Base-by-base conservation (phyloP, 2,888 invertebrate genomes). In the Conistra vaccinii region DNA sequence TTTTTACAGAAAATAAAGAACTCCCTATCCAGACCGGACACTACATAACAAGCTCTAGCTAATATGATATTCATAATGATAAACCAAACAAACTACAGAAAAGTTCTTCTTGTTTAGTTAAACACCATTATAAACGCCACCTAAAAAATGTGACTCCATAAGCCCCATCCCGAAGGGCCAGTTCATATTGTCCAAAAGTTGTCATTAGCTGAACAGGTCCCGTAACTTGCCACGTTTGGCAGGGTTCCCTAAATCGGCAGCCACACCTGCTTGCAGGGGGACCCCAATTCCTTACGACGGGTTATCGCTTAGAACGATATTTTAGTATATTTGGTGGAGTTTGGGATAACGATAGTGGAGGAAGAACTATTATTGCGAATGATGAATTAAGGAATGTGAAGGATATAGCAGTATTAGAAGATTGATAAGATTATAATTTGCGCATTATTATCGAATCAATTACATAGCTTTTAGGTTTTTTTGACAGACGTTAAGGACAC, bases 201-300 rank as follows among this genome's bases (percentile, higher is more conserved):
- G 85, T 85, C 86, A 90, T 91, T 91, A 89, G 88, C 83, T 87
- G 88, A 92, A 91, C 93, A 91, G 90, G 93, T 93, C 91, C 86
- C 87, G 90, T 92, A 90, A 90, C 90, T 92, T 90, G 90, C 90
- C 86, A 87, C 88, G 87, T 89, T 89, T 89, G 90, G 90, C 89
- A 89, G 90, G 88, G 89, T 86, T 84, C 87, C 88, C 85, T 87
- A 84, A 92, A 91, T 92, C 90, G 92, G 92, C 88, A 89, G 82
- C 80, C 85, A 90, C 94, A 94, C 94, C 94, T 94, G 94, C 93
- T 91, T 84, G 76, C 70, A 75, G 83, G 88, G 88, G 90, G 92
- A 89, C 89, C 89, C 83, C 85, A 89, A 91, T 90, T 90, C 88
- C 87, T 90, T 84, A 76, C 78, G 80, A 87, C 87, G 89, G 89